Percentiles rank a stretch among this genome's conserved stretches.
Evolutionary conservation across 1,140 invertebrate species (phyloP).

Genomic region (Ridgeia piscesae): DNA sequence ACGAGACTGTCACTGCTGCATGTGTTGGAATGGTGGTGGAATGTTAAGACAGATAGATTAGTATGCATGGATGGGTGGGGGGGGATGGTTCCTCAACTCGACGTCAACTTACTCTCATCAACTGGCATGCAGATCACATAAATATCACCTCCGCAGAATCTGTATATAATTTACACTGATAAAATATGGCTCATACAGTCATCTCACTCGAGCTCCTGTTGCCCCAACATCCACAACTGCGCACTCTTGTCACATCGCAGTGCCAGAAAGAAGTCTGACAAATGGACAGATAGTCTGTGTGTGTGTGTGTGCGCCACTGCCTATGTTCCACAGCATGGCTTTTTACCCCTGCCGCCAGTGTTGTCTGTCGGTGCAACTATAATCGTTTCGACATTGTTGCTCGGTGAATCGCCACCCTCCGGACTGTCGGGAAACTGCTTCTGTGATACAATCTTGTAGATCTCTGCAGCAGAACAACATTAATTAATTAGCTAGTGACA

Average conservation of each 20-base stretch:
- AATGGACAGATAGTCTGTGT: background rate
- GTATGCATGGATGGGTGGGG: background rate
- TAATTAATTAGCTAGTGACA: background rate
- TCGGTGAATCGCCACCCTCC: constrained; percentile 66
- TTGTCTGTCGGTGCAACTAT: constrained; percentile 52
- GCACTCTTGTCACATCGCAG: background rate
- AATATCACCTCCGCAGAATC: constrained; percentile 4
- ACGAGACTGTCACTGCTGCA: background rate
- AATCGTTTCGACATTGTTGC: constrained; percentile 55
- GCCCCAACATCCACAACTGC: background rate
- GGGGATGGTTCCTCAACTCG: background rate
- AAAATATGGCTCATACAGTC: background rate
- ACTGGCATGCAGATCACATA: constrained; percentile 4
- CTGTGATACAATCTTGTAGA: constrained; percentile 95
- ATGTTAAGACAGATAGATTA: background rate
- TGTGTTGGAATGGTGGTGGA: background rate
- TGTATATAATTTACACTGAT: constrained; percentile 6
- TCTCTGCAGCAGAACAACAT: constrained; percentile 67
- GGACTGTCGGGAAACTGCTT: constrained; percentile 94
- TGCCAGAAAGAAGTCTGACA: background rate
- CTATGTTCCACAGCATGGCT: constrained; percentile 23
- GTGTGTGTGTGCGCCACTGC: background rate
- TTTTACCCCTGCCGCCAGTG: background rate
- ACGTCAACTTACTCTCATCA: background rate
- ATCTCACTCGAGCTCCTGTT: background rate